These are phyloP conservation scores for Oligia fasciuncula DNA, from an alignment of 2,888 invertebrate genomes.

Conservation along the genomic window DNA sequence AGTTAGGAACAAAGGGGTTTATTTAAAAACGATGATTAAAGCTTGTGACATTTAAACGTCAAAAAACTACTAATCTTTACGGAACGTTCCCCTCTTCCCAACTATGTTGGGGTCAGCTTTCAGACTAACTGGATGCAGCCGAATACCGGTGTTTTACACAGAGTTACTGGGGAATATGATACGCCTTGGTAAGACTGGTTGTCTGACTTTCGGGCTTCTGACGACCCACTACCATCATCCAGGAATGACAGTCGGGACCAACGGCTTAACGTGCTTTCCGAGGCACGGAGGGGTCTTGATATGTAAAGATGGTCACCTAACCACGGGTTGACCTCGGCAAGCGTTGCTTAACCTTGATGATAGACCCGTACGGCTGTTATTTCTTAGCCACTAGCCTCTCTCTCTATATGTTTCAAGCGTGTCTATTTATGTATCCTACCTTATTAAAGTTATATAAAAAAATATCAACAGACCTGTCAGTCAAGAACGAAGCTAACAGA, in stretches of 20 bases:
- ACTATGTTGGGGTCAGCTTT: too few species aligned
- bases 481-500: not conserved
- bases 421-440: not conserved
- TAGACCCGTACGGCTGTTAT: not conserved
- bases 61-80: not conserved
- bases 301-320: not conserved
- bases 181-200: not conserved
- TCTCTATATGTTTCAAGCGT: not conserved
- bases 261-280: not conserved
- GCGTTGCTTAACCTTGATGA: not conserved
- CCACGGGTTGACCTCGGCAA: not conserved
- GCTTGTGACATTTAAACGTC: not conserved
- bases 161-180: not conserved
- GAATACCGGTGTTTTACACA: too few species aligned
- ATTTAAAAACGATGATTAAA: not conserved
- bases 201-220: not conserved
- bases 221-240: not conserved
- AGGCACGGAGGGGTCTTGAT: not conserved
- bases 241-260: not conserved
- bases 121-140: too few species aligned
- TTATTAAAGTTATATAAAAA: not conserved
- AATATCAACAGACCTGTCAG: not conserved
- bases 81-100: not conserved
- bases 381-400: not conserved
- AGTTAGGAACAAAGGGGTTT: not conserved